Percentiles rank a stretch among this genome's conserved stretches.
Evolutionary conservation across 2,888 invertebrate species (phyloP).

Genomic region (Chaetoderma sp.): DNA sequence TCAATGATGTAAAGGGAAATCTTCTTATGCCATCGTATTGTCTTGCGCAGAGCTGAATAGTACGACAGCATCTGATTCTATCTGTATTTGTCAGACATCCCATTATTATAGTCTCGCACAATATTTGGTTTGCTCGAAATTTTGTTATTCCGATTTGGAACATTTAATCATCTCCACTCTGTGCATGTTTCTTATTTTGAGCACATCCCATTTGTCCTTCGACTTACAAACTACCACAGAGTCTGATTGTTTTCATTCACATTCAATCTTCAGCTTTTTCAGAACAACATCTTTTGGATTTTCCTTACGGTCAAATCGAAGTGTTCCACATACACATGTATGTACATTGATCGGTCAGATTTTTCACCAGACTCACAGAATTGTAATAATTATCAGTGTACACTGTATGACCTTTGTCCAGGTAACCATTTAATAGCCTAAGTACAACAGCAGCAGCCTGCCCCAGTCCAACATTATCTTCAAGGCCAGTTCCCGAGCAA

Average conservation of each 20-base stretch:
- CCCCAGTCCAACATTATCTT: constrained; percentile 4
- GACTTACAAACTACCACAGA: constrained; percentile 21
- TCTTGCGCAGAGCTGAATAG: constrained; percentile 23
- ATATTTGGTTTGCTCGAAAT: constrained; percentile 15
- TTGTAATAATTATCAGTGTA: constrained; percentile 27
- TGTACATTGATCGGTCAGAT: constrained; percentile 2
- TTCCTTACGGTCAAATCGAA: constrained; percentile 13
- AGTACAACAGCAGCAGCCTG: constrained; percentile 18
- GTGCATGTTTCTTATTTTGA: constrained; percentile 24
- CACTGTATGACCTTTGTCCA: constrained; percentile 18
- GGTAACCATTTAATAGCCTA: constrained; percentile 7
- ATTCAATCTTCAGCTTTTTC: constrained; percentile 27
- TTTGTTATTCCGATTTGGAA: constrained; percentile 16
- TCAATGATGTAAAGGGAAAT: constrained; percentile 19
- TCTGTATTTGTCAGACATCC: constrained; percentile 26
- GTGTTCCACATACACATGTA: constrained; percentile 21
- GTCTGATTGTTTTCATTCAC: constrained; percentile 16
- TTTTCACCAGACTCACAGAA: constrained; percentile 16
- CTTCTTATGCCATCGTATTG: constrained; percentile 24
- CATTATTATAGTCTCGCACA: constrained; percentile 25
- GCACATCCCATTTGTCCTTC: constrained; percentile 25
- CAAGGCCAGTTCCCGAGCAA: neutral
- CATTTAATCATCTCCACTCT: constrained; percentile 22
- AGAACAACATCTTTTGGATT: constrained; percentile 26
- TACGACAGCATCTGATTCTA: constrained; percentile 33